A percentile compares a stretch with the other conserved stretches of the same genome.
phyloP scores from a whole-genome alignment of 2,888 invertebrate genomes.

The Lymantria monacha region DNA sequence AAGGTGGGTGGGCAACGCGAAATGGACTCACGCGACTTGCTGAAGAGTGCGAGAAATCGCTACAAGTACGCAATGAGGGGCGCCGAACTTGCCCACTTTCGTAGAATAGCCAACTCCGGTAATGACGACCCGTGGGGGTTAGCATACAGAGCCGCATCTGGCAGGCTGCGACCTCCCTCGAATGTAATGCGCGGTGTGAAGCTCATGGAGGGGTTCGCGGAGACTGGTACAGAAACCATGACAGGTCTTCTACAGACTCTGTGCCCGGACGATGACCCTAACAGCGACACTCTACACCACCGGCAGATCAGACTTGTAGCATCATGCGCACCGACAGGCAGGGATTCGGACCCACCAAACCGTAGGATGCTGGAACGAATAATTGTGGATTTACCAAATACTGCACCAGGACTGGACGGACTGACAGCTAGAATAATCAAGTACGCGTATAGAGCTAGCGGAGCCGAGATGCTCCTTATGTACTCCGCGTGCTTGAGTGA shows the following conservation, averaged over 20 bases:
- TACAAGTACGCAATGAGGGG: constrained; percentile 5
- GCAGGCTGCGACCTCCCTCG: constrained; percentile 16
- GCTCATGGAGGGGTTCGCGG: constrained; percentile 6
- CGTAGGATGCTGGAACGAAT: not conserved
- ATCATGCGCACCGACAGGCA: constrained; percentile 15
- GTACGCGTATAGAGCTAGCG: not conserved
- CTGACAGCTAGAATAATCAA: not conserved
- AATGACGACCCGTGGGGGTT: constrained; percentile 24
- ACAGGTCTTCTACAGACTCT: constrained; percentile 15
- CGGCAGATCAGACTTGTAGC: constrained; percentile 19
- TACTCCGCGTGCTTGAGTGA: constrained; percentile 2
- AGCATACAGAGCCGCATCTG: constrained; percentile 21
- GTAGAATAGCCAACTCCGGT: not conserved
- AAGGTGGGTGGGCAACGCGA: not conserved
- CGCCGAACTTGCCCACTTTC: not conserved
- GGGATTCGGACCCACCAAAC: constrained; percentile 12
- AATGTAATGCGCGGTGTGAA: constrained; percentile 18
- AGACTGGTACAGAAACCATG: constrained; percentile 16
- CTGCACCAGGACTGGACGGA: too few relatives aligned
- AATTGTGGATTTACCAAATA: too few relatives aligned
- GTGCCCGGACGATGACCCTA: constrained; percentile 33
- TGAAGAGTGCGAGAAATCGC: fast-evolving
- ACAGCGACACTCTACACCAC: constrained; percentile 22
- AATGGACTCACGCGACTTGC: too few relatives aligned
- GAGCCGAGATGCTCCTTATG: not conserved